A percentile compares a stretch with the other conserved stretches of the same genome.
These are phyloP conservation scores for Protomyctophum bolini DNA, from an alignment of 2,113 vertebrate species.

Conservation along the genomic window DNA sequence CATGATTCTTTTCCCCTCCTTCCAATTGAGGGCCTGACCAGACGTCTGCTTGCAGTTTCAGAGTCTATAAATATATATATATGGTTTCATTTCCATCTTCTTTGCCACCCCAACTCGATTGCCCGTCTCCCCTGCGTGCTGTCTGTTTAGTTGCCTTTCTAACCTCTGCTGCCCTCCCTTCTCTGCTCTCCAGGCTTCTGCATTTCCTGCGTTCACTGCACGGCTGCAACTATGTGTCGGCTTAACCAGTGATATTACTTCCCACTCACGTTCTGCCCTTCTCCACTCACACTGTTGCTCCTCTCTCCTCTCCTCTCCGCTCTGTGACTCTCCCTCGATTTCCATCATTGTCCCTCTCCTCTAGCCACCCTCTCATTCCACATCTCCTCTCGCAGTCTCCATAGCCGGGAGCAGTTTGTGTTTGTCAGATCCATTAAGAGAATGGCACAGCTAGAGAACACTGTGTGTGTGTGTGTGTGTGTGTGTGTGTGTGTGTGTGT, in stretches of 20 bases:
- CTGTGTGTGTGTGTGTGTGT: too few relatives aligned
- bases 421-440: slow-evolving; percentile 58
- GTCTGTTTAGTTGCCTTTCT: neutral
- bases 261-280: slow-evolving; percentile 29
- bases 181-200: neutral
- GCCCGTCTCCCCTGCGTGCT: neutral
- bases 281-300: slow-evolving; percentile 1
- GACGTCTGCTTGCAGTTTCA: too few relatives aligned
- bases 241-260: slow-evolving; percentile 53
- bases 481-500: too few relatives aligned
- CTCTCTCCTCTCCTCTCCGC: neutral
- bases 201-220: slow-evolving; percentile 26
- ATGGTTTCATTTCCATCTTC: neutral
- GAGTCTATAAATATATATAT: too few relatives aligned
- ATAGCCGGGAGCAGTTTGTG: slow-evolving; percentile 38
- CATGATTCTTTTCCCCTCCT: too few relatives aligned
- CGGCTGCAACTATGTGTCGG: slow-evolving; percentile 23
- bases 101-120: neutral
- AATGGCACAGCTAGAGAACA: slow-evolving; percentile 10
- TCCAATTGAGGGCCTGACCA: too few relatives aligned
- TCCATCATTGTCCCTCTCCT: neutral
- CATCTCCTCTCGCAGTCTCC: slow-evolving; percentile 14
- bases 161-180: neutral
- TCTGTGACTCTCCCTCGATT: neutral
- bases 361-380: slow-evolving; percentile 5